Evolutionary conservation across 2,113 vertebrate genomes (phyloP), one percentile per base, ranked within the genome.

Genomic region (Hippocampus guttulatus): DNA sequence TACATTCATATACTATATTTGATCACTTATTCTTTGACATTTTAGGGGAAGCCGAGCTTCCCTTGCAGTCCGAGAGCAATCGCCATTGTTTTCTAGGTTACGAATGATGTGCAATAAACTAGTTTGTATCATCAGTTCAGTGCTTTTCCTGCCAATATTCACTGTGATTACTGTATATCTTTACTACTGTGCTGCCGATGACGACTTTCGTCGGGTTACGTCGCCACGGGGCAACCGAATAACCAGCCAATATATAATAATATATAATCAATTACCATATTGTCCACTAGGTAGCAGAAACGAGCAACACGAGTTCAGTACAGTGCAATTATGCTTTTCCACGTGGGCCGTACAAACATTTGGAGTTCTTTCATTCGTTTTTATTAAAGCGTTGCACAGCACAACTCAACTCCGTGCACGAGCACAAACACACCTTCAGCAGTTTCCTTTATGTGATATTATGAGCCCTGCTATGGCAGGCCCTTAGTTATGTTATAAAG

Each of bases 271-370:
- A 71, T 49, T 61, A 51, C n/a, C 61, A 6, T 0, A 57, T 8
- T 72, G 27, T 47, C 25, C 91, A 84, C 81, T 70, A 83, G 87
- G 74, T 78, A 88, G 85, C 86, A 83, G 74, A 1, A 18, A 14
- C 30, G 40, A 63, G 57, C 63, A 60, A 52, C 40, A 5, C 0
- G 27, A 69, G 2, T 1, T 2, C 67, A 75, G 8, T 0, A 18
- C 0, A 25, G 21, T 54, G 18, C 20, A 16, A 11, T 2, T 41
- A 57, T 64, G 18, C 9, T 25, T 70, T 45, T 9, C n/a, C 27
- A 3, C 20, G 5, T 75, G 61, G 41, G 10, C 27, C 40, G 47
- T 45, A 58, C 4, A 4, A 25, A 57, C 55, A 15, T n/a, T 38
- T 68, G 40, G 47, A 15, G 10, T 40, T 51, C 1, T 2, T 23